Base-by-base conservation (phyloP, 2,888 invertebrate genomes). In the Cylloceria caligata region DNA sequence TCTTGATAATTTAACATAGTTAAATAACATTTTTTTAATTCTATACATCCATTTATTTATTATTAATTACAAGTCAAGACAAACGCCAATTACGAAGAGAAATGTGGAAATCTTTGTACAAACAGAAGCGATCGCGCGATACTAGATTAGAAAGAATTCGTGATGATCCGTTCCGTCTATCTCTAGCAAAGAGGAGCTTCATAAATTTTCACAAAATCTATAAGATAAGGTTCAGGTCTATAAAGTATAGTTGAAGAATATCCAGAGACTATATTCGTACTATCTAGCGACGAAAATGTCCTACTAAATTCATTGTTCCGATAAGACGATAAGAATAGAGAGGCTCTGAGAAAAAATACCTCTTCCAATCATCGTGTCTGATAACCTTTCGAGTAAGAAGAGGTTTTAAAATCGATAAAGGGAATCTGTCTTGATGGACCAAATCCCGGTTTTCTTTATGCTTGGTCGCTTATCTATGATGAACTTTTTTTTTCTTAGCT, bases 321-420 rank as follows among this genome's bases (percentile, higher is more conserved):
- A 78, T 78, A 78, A 81, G 57, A 71, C 27, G 36, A 27, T 27
- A 65, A 64, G 34, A 57, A 42, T 39, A 5, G 24, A 7, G 49
- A 60, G 60, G 60, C 7, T 7, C 57, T 16, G 16, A 16, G 27
- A 55, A 68, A 87, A 84, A 80, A 72, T 81, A 21, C 60, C 64
- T 60, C 68, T 52, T 57, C 71, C 69, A 83, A 83, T 87, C 84
- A 83, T 68, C 64, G 71, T 83, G 79, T 76, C 72, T 80, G 88
- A 87, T 85, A 81, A 88, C 84, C 82, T 83, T 65, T 52, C 60
- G 47, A 64, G 67, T 60, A 42, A 42, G 75, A 86, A 85, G 73
- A 65, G 73, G 42, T 76, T 67, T 55, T 49, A 65, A 57, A 45
- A 71, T 52, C 68, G 84, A 84, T 86, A 82, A 83, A 84, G 80